Evolutionary conservation across 2,888 invertebrate species (phyloP), one percentile per base, ranked within the genome.

Genomic region (Iphiclides podalirius): DNA sequence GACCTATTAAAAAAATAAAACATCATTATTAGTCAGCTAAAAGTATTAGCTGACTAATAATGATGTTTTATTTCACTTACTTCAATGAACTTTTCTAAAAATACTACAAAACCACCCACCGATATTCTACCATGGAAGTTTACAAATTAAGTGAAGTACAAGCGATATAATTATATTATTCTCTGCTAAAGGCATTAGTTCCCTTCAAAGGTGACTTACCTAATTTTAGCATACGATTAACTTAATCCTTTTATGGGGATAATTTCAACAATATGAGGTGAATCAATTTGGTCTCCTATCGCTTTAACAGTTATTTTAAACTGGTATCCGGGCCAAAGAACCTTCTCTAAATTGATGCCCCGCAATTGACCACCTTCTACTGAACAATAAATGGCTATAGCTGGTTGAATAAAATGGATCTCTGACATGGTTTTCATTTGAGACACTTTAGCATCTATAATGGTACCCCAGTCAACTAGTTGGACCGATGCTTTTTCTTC

Each of bases 401-500:
- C 51, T 3, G 60, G 61, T 9, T 36, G 51, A 4, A 28, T 36
- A 15, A 62, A 54, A 38, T 48, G 55, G 40, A 41, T 36, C 15
- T 51, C 39, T 0, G 55, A 31, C 48, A 70, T 53, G 2, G 58
- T 56, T 49, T 64, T 70, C 23, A 69, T 47, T 2, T 35, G 47
- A 1, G 28, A 34, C 1, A 59, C 35, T 9, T 58, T 23, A 3
- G 54, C 60, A 41, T 63, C 59, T 3, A 58, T 37, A 7, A 47
- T 44, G 12, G 47, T 60, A 1, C 71, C 70, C 58, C 58, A 62
- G 39, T 72, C 70, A 11, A 70, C 59, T 13, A 67, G 48, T 2
- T 60, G 60, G 2, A 67, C 58, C 2, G 53, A 35, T 0, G 59
- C 61, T 20, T 39, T 60, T 6, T 56, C 44, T 0, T 54, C 52